Evolutionary conservation across 2,113 vertebrate species (phyloP).

Genomic region (Burhinus oedicnemus): DNA sequence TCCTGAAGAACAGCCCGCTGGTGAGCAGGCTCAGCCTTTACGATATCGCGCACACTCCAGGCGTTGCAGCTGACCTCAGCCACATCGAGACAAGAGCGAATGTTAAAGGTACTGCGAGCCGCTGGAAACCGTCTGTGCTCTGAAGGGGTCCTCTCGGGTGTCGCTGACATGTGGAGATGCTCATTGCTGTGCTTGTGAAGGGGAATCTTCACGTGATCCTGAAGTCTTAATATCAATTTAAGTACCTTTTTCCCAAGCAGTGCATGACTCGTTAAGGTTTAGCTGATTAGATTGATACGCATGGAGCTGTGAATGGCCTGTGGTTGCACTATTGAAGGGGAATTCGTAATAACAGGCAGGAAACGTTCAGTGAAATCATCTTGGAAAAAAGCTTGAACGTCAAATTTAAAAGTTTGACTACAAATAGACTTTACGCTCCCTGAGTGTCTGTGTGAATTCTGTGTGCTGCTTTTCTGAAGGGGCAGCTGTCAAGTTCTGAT

Average conservation of each 20-base stretch:
- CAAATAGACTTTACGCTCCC: background rate
- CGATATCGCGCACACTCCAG: constrained; percentile 94
- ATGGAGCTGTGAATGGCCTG: background rate
- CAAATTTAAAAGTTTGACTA: background rate
- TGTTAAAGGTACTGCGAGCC: constrained; percentile 82
- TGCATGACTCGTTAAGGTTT: background rate
- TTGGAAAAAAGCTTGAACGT: background rate
- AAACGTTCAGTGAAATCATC: background rate
- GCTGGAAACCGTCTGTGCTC: fast-evolving
- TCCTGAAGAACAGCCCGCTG: constrained; percentile 96
- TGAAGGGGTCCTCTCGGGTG: background rate
- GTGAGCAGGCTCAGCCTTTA: constrained; percentile 91
- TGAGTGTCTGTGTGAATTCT: background rate
- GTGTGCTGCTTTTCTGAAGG: background rate
- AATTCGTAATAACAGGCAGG: background rate
- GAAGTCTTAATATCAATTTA: background rate
- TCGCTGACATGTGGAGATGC: background rate
- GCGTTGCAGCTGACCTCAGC: constrained; percentile 94
- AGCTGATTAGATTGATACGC: background rate
- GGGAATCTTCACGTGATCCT: background rate
- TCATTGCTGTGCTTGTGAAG: fast-evolving
- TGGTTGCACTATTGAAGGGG: background rate
- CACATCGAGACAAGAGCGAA: constrained; percentile 94
- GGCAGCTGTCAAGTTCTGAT: background rate
- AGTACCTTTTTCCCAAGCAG: background rate